Conservation (phyloP, 1,140 invertebrate species). For the Laupala kohalensis region DNA sequence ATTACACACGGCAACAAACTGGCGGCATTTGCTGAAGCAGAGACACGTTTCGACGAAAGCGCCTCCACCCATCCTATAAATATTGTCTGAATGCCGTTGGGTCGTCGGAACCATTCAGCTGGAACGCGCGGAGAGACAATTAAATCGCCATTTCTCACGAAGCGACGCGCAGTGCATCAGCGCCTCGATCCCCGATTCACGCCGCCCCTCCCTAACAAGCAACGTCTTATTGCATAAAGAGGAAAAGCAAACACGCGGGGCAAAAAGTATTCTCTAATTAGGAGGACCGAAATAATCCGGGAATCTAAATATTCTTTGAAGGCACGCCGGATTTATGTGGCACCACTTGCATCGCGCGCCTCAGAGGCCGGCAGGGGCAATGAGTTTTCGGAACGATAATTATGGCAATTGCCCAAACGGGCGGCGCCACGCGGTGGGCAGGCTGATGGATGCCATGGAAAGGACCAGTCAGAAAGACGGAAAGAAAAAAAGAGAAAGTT, state of each 20-base stretch:
- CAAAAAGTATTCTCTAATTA: background rate
- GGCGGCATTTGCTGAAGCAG: background rate
- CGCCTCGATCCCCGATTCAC: background rate
- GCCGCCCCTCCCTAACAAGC: background rate
- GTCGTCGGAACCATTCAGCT: background rate
- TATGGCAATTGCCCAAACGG: background rate
- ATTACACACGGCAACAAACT: background rate
- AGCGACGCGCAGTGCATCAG: background rate
- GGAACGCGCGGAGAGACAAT: background rate
- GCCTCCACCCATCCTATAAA: background rate
- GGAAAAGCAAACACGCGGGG: background rate
- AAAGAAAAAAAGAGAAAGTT: background rate
- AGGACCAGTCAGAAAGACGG: background rate
- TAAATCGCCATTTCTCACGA: background rate
- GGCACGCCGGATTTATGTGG: background rate
- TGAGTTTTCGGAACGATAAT: background rate
- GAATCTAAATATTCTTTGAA: background rate
- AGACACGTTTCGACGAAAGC: background rate
- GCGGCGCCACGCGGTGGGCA: background rate
- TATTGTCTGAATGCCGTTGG: background rate
- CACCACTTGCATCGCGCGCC: background rate
- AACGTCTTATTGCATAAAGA: background rate
- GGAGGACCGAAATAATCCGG: background rate
- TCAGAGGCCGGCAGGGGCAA: background rate
- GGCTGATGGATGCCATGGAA: background rate